A percentile compares a stretch with the other conserved stretches of the same genome.
phyloP scores from a whole-genome alignment of 2,797 vertebrate species.

The Pantherophis vulpinus region DNA sequence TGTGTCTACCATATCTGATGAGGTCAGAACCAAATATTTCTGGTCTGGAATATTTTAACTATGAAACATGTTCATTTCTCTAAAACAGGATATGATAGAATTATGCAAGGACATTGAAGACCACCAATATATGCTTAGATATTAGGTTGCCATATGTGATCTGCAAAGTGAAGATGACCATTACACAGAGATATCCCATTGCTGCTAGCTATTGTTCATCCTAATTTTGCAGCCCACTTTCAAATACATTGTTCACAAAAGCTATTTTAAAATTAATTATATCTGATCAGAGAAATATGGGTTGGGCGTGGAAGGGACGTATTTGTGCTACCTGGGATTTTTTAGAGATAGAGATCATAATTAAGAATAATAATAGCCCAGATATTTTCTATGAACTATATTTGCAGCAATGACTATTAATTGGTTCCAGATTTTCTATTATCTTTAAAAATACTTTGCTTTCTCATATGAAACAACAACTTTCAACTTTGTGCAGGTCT shows the following conservation, averaged over 20 bases:
- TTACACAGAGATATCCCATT: neutral
- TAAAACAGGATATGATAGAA: neutral
- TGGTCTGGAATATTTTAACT: neutral
- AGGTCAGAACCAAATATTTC: neutral
- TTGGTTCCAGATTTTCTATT: slow-evolving; percentile 3
- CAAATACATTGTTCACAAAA: neutral
- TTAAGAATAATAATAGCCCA: neutral
- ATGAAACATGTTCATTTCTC: neutral
- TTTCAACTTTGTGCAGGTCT: neutral
- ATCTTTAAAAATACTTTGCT: neutral
- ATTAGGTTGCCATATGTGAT: neutral
- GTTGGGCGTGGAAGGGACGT: neutral
- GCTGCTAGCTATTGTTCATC: neutral
- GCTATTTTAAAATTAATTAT: neutral
- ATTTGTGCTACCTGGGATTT: neutral
- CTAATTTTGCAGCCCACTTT: neutral
- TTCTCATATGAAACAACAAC: neutral
- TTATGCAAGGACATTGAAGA: neutral
- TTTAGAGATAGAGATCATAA: neutral
- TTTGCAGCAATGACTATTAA: slow-evolving; percentile 6
- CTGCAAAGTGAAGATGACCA: neutral
- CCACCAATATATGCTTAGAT: neutral
- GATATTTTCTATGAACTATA: neutral
- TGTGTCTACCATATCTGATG: neutral
- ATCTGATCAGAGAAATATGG: neutral